Evolutionary conservation across 2,888 invertebrate genomes (phyloP).

Genomic region (Pyrrhosoma nymphula): DNA sequence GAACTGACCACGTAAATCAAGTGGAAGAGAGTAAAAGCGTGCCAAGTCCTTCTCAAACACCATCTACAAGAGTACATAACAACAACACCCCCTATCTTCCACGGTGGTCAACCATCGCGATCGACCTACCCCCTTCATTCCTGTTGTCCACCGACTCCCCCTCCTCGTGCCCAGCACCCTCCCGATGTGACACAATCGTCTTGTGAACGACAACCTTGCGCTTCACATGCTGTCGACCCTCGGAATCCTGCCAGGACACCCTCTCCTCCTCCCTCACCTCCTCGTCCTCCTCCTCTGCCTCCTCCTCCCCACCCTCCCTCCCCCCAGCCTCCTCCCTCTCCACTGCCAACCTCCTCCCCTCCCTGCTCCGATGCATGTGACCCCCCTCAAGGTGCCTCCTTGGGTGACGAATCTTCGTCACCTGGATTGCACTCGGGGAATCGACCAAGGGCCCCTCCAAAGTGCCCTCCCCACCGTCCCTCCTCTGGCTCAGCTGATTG

Average conservation of each 20-base stretch:
- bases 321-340: not conserved
- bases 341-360: conserved; percentile 43
- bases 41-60: conserved; percentile 52
- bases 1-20: conserved; percentile 61
- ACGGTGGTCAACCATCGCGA: conserved; percentile 34
- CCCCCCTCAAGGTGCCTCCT: conserved; percentile 48
- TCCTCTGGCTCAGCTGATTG: conserved; percentile 46
- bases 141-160: not conserved
- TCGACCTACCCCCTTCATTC: conserved; percentile 44
- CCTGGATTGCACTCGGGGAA: conserved; percentile 56
- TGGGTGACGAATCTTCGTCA: conserved; percentile 50
- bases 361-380: not conserved
- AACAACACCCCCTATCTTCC: conserved; percentile 58
- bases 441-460: conserved; percentile 40
- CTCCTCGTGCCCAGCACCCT: not conserved
- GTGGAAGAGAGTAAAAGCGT: conserved; percentile 62
- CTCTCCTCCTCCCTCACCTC: conserved; percentile 48
- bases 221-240: conserved; percentile 52
- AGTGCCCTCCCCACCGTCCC: conserved; percentile 17
- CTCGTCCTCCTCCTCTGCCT: conserved; percentile 53
- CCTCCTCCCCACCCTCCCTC: not conserved
- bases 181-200: conserved; percentile 51
- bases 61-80: conserved; percentile 50
- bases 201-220: conserved; percentile 54
- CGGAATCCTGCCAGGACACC: conserved; percentile 59